Evolutionary conservation across 2,888 invertebrate genomes (phyloP).

Genomic region (Amphipyra tragopoginis): DNA sequence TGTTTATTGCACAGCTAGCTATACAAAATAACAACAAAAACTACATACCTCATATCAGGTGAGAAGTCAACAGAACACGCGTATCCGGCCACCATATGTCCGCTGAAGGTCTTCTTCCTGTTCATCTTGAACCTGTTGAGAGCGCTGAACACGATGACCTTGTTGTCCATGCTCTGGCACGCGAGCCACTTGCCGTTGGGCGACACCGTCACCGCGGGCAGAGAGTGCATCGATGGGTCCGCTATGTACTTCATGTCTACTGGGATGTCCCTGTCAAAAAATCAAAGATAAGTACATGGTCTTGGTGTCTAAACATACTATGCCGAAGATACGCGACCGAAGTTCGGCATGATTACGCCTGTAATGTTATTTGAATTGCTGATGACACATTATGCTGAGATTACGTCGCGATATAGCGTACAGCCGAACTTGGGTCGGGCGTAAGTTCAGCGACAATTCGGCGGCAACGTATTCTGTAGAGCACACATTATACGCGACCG

Average conservation of each 20-base stretch:
- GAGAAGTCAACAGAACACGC: slow-evolving; percentile 99
- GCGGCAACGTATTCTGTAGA: too few relatives aligned
- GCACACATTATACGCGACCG: too few relatives aligned
- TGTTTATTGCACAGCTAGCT: too few relatives aligned
- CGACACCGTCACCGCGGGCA: slow-evolving; percentile 98
- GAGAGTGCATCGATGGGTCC: slow-evolving; percentile 99
- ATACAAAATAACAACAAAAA: background rate
- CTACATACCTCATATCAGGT: slow-evolving; percentile 97
- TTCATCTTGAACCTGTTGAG: slow-evolving; percentile 99
- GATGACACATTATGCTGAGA: too few relatives aligned
- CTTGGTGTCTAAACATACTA: too few relatives aligned
- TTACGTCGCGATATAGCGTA: too few relatives aligned
- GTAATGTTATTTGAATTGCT: too few relatives aligned
- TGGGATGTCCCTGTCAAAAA: slow-evolving; percentile 93
- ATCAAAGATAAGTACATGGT: background rate
- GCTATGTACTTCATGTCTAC: slow-evolving; percentile 99
- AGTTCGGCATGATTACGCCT: too few relatives aligned
- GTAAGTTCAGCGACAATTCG: too few relatives aligned
- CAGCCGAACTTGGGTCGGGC: too few relatives aligned
- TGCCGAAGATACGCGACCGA: too few relatives aligned
- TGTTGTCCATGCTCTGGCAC: slow-evolving; percentile 99
- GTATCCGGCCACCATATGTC: slow-evolving; percentile 99
- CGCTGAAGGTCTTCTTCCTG: slow-evolving; percentile 98
- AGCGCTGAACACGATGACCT: slow-evolving; percentile 99
- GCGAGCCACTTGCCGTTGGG: slow-evolving; percentile 99